These are phyloP conservation scores for Conopomorpha cramerella DNA, from an alignment of 1,140 invertebrate genomes.

Conservation along the genomic window DNA sequence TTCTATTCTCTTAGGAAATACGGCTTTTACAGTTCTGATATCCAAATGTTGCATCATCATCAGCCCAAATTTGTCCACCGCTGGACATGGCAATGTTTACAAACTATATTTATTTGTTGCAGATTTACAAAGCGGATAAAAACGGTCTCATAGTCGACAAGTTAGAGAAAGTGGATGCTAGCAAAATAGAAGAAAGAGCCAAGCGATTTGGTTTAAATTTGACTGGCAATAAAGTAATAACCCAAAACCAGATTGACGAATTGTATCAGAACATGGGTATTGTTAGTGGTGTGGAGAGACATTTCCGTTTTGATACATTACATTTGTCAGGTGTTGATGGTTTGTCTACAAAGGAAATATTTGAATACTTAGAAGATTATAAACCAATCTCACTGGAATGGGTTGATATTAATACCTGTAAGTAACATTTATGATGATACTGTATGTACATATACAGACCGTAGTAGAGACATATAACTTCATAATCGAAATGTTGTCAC, in stretches of 20 bases:
- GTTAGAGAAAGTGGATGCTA: constrained; percentile 66
- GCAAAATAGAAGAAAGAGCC: constrained; percentile 70
- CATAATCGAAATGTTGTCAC: no score
- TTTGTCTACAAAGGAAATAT: constrained; percentile 77
- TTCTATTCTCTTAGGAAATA: no score
- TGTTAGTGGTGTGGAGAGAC: constrained; percentile 64
- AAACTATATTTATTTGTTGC: no score
- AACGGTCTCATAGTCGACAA: constrained; percentile 63
- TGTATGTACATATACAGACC: background rate
- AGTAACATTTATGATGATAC: constrained; percentile 11
- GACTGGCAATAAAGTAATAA: constrained; percentile 53
- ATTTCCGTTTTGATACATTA: constrained; percentile 71
- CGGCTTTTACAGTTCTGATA: no score
- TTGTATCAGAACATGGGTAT: constrained; percentile 71
- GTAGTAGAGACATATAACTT: no score
- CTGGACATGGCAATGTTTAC: no score
- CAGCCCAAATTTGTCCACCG: no score
- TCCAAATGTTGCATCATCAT: no score
- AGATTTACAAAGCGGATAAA: constrained; percentile 54
- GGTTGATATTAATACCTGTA: constrained; percentile 79
- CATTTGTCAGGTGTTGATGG: constrained; percentile 76
- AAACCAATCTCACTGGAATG: constrained; percentile 76
- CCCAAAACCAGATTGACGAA: constrained; percentile 64
- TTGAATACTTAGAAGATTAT: constrained; percentile 78
- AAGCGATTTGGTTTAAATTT: constrained; percentile 70